Conservation (phyloP, 2,888 invertebrate species). For the Agrochola litura region DNA sequence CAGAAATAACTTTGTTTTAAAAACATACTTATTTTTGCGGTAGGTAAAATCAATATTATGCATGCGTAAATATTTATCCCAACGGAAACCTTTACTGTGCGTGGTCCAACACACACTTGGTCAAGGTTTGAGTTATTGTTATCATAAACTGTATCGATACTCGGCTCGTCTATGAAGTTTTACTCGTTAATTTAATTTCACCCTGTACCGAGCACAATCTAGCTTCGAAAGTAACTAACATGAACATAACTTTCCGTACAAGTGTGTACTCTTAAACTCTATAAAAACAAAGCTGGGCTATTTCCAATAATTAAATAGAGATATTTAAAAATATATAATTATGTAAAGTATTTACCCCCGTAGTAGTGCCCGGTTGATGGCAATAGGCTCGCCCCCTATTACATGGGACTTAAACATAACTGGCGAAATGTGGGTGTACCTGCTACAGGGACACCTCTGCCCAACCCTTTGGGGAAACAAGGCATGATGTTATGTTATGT, state of each 20-base stretch:
- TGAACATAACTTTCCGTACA: neutral
- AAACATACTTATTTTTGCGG: neutral
- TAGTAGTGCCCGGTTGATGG: no score
- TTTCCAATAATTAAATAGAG: neutral
- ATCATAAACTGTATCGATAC: neutral
- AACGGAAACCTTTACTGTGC: neutral
- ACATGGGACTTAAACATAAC: no score
- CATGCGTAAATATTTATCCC: no score
- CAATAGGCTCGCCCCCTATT: no score
- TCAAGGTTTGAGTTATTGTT: neutral
- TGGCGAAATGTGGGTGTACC: no score
- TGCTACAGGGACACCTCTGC: no score
- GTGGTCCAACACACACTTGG: neutral
- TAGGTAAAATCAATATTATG: neutral
- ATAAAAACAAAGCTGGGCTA: neutral
- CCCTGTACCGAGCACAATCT: neutral
- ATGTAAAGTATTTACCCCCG: neutral
- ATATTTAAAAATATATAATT: neutral
- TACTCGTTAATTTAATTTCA: neutral
- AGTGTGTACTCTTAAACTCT: neutral
- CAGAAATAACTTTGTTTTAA: no score
- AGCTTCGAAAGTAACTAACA: neutral
- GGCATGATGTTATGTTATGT: no score
- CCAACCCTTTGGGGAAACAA: no score
- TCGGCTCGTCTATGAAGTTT: neutral